These are phyloP conservation scores for Leptinotarsa peninsularis DNA, from an alignment of 2,888 invertebrate species.

Conservation along the genomic window DNA sequence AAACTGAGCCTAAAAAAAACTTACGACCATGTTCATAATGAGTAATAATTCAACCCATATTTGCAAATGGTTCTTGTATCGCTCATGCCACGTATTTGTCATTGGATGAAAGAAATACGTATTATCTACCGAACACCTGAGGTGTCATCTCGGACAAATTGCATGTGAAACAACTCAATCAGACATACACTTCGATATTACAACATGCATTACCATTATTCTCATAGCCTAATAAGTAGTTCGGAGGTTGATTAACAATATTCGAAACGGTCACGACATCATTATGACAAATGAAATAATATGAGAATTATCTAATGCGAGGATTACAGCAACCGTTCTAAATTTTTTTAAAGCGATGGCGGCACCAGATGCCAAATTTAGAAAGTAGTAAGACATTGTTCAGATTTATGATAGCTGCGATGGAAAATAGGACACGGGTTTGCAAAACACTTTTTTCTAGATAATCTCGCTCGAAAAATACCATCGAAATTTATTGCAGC, in stretches of 20 bases:
- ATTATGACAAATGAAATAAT: constrained; percentile 22
- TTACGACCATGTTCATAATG: too few species aligned
- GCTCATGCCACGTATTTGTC: neutral
- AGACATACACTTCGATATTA: neutral
- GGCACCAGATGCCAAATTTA: constrained; percentile 33
- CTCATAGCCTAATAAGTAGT: constrained; percentile 10
- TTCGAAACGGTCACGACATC: constrained; percentile 22
- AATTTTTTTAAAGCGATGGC: constrained; percentile 19
- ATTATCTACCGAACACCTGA: too few species aligned
- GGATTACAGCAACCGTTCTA: constrained; percentile 22
- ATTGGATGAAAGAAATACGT: too few species aligned
- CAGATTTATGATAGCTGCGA: constrained; percentile 33
- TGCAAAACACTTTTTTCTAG: neutral
- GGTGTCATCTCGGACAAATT: neutral
- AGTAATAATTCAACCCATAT: too few species aligned
- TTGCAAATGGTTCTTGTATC: too few species aligned
- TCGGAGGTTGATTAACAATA: constrained; percentile 24
- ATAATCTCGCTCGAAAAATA: neutral
- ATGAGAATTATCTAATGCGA: constrained; percentile 19
- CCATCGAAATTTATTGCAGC: neutral
- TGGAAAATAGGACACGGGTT: constrained; percentile 29
- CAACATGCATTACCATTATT: constrained; percentile 1
- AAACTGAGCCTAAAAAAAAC: too few species aligned
- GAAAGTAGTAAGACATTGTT: constrained; percentile 37
- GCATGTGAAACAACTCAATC: constrained; percentile 2